phyloP scores from a whole-genome alignment of 2,113 vertebrate species.

The Lepidothrix coronata region DNA sequence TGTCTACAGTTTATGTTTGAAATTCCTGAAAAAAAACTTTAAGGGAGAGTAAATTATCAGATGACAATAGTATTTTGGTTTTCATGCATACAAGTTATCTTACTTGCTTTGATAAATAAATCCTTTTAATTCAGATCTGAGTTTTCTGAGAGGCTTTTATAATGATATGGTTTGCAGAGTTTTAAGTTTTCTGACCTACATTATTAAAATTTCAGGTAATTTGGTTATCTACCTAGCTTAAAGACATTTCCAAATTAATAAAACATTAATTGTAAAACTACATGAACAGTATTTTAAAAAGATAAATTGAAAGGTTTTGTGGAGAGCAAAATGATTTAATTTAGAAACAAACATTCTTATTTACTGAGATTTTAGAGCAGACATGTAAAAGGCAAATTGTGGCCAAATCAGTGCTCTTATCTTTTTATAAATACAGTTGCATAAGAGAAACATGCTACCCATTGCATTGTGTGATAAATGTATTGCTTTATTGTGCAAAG shows the following conservation, averaged over 20 bases:
- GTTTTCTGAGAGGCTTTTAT: conserved; percentile 75
- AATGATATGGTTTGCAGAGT: conserved; percentile 64
- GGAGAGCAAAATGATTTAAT: neutral
- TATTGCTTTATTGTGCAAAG: neutral
- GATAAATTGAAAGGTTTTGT: neutral
- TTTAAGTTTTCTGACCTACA: conserved; percentile 18
- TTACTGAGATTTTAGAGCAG: neutral
- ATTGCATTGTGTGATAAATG: neutral
- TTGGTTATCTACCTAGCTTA: neutral
- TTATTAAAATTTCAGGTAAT: neutral
- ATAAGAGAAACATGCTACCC: neutral
- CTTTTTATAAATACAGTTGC: neutral
- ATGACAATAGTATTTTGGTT: neutral
- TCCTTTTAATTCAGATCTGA: conserved; percentile 70
- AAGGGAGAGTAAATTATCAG: neutral
- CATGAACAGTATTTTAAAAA: neutral
- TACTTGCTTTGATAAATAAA: conserved; percentile 72
- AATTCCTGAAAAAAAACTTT: neutral
- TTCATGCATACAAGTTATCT: conserved; percentile 44
- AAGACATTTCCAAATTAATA: neutral
- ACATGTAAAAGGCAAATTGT: neutral
- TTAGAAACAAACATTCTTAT: neutral
- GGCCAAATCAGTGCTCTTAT: neutral
- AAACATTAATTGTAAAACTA: neutral
- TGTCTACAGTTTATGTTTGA: neutral